Evolutionary conservation across 1,140 invertebrate genomes (phyloP).

Genomic region (Drosophila nebulosa): DNA sequence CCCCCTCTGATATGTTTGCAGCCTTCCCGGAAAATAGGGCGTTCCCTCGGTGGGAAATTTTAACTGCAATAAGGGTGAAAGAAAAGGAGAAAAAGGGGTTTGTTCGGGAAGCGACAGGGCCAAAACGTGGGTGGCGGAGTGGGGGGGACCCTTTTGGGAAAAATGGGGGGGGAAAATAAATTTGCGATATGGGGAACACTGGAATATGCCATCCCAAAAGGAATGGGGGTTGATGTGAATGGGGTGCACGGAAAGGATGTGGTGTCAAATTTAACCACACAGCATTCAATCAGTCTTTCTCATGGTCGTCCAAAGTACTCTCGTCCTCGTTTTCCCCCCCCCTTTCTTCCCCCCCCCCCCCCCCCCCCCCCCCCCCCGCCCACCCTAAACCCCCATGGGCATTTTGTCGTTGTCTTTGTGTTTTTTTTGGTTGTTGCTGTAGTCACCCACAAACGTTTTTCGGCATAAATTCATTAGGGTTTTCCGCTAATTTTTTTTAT

Average conservation of each 20-base stretch:
- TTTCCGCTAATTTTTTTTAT: conserved; percentile 79
- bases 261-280: conserved; percentile 41
- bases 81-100: conserved; percentile 4
- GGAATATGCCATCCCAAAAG: conserved; percentile 57
- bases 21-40: conserved; percentile 98
- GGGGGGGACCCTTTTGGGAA: not conserved
- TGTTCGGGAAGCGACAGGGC: not conserved
- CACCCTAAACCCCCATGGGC: too few species aligned
- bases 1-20: conserved; percentile 96
- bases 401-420: conserved; percentile 6
- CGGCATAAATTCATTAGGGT: conserved; percentile 78
- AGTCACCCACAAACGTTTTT: conserved; percentile 63
- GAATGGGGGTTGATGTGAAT: not conserved
- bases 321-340: too few species aligned
- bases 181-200: conserved; percentile 22
- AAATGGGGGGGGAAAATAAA: conserved; percentile 30
- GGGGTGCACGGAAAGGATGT: conserved; percentile 19
- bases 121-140: too few species aligned
- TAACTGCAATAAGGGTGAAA: conserved; percentile 89
- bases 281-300: conserved; percentile 57
- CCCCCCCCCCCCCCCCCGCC: too few species aligned
- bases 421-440: conserved; percentile 10
- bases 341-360: too few species aligned
- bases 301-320: too few species aligned
- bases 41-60: conserved; percentile 98